Conservation (phyloP, 2,888 invertebrate species). For the Drosophila conformis region DNA sequence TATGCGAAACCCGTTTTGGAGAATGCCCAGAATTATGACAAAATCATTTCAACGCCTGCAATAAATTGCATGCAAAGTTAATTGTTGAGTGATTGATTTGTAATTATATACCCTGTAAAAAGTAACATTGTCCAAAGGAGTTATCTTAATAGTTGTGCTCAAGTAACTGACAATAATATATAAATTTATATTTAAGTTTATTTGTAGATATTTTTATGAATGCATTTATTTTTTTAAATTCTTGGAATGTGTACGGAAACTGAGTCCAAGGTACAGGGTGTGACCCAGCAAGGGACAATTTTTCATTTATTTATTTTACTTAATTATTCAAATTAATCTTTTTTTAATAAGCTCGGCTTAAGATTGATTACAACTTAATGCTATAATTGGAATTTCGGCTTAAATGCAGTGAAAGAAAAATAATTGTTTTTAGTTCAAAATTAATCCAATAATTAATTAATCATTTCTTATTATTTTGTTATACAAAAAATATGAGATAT, state of each 20-base stretch:
- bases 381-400: neutral
- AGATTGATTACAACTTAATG: neutral
- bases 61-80: slow-evolving; percentile 26
- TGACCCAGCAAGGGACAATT: neutral
- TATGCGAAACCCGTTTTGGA: slow-evolving; percentile 48
- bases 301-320: neutral
- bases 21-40: slow-evolving; percentile 44
- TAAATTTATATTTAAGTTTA: neutral
- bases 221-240: neutral
- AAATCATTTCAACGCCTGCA: slow-evolving; percentile 47
- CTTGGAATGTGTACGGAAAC: neutral
- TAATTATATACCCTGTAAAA: neutral
- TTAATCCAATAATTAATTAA: neutral
- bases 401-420: neutral
- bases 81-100: slow-evolving; percentile 36
- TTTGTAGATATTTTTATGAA: neutral
- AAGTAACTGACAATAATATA: neutral
- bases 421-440: neutral
- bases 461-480: neutral
- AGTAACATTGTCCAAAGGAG: neutral
- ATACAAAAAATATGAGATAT: neutral
- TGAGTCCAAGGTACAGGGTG: neutral
- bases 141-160: too few species aligned
- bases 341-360: neutral
- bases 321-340: neutral